Conservation (phyloP, 1,140 invertebrate species). For the Rhopalosiphum padi region DNA sequence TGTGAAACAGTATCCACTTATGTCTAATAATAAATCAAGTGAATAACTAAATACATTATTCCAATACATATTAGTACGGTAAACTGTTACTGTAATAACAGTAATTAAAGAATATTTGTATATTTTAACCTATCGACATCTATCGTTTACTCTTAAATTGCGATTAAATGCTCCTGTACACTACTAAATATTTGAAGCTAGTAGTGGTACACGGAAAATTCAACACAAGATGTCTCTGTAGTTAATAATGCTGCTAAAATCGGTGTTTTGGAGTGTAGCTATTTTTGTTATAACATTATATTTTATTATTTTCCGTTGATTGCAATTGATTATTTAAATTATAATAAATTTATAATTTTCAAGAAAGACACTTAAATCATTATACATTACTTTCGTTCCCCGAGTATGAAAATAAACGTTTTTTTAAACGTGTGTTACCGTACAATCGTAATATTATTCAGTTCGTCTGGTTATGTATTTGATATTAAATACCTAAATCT, state of each 20-base stretch:
- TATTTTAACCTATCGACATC: neutral
- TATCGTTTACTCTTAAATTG: neutral
- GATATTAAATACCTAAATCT: no score
- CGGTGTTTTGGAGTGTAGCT: neutral
- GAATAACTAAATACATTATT: no score
- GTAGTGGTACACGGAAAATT: neutral
- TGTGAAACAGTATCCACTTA: no score
- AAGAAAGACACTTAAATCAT: neutral
- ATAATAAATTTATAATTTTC: neutral
- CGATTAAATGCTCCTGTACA: neutral
- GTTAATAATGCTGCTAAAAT: neutral
- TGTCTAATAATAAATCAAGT: no score
- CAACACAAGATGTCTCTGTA: neutral
- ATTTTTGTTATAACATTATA: neutral
- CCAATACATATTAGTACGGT: no score
- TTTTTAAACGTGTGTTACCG: no score
- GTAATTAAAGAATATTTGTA: neutral
- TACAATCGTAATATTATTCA: no score
- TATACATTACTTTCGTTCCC: neutral
- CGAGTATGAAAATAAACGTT: neutral
- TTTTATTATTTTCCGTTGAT: neutral
- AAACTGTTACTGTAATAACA: no score
- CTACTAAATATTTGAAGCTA: neutral
- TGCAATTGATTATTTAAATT: neutral
- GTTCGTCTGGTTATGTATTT: neutral